Evolutionary conservation across 1,140 invertebrate species (phyloP).

Genomic region (Dufourea novaeangliae): DNA sequence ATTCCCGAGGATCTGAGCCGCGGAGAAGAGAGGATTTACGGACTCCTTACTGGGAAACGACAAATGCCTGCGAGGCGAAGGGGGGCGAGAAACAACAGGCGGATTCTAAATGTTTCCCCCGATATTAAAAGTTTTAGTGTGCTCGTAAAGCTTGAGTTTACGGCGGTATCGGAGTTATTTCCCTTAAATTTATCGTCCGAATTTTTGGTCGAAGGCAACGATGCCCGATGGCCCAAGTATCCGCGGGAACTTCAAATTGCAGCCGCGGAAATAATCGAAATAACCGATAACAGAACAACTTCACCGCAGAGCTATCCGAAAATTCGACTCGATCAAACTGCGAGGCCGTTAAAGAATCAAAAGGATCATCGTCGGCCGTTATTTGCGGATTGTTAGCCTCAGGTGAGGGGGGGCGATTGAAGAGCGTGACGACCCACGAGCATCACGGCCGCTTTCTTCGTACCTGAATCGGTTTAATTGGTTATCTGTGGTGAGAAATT

Average conservation of each 20-base stretch:
- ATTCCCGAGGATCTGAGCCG: too few relatives aligned
- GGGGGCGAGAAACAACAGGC: conserved; percentile 18
- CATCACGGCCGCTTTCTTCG: conserved; percentile 7
- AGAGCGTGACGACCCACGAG: conserved; percentile 7
- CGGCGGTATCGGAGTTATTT: conserved; percentile 1
- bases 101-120: conserved; percentile 1
- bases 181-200: conserved; percentile 17
- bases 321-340: background rate
- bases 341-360: conserved; percentile 15
- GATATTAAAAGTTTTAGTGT: conserved; percentile 32
- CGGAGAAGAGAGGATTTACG: background rate
- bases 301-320: background rate
- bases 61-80: conserved; percentile 1
- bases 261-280: background rate
- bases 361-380: background rate
- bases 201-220: conserved; percentile 18
- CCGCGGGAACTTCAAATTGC: background rate
- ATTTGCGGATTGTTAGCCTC: conserved; percentile 14
- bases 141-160: conserved; percentile 38
- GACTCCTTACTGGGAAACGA: background rate
- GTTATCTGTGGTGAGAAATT: too few relatives aligned
- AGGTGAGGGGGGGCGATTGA: conserved; percentile 5
- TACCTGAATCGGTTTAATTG: conserved; percentile 8
- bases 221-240: background rate
- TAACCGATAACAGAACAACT: background rate